A percentile compares a stretch with the other conserved stretches of the same genome.
Evolutionary conservation across 2,113 vertebrate species (phyloP).

Genomic region (Regulus satrapa): DNA sequence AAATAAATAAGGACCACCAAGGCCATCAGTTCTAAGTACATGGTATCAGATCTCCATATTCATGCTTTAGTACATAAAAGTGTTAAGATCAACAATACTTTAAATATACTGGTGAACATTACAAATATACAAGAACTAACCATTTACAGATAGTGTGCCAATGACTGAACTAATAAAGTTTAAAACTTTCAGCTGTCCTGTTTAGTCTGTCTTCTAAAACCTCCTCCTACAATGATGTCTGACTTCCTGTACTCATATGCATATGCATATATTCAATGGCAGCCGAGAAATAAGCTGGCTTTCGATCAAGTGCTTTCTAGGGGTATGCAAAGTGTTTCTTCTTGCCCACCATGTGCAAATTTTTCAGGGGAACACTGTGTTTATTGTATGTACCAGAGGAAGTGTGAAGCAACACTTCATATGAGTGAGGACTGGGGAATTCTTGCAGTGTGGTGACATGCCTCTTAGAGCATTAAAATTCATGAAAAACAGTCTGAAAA

Average conservation of each 20-base stretch:
- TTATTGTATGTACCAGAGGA: not conserved
- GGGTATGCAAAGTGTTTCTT: not conserved
- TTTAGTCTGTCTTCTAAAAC: not conserved
- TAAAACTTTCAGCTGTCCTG: not conserved
- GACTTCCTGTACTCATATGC: not conserved
- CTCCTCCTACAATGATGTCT: not conserved
- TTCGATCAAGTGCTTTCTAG: not conserved
- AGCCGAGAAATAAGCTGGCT: not conserved
- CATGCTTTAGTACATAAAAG: not conserved
- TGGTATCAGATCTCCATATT: not conserved
- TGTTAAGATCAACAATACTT: not conserved
- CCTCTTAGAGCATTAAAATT: not conserved
- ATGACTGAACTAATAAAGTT: not conserved
- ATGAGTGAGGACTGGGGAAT: not conserved
- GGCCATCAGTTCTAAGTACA: not conserved
- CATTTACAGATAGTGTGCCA: not conserved
- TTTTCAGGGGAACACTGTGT: not conserved
- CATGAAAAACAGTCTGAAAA: not conserved
- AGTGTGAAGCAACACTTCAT: not conserved
- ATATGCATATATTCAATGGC: not conserved
- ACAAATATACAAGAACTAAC: not conserved
- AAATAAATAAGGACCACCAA: not conserved
- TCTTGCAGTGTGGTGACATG: not conserved
- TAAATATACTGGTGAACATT: not conserved
- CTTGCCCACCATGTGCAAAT: not conserved